phyloP scores from a whole-genome alignment of 2,888 invertebrate genomes.

The Subacronicta megacephala region DNA sequence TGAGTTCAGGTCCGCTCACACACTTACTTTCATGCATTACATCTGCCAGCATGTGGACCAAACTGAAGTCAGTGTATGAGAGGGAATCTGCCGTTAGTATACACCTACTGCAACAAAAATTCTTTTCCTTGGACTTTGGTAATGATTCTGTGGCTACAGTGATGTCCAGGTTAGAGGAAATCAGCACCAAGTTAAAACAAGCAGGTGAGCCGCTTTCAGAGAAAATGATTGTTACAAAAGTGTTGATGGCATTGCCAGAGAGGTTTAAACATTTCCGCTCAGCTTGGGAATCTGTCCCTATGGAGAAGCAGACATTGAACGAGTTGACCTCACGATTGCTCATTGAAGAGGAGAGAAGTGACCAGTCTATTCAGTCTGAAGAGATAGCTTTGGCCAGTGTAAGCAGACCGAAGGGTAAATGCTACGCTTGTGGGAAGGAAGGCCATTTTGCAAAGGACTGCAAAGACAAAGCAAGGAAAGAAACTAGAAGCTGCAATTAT shows the following conservation, averaged over 20 bases:
- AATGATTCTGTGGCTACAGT: no score
- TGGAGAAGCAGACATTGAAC: neutral
- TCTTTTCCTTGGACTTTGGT: no score
- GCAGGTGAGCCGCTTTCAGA: constrained; percentile 1
- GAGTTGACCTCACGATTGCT: neutral
- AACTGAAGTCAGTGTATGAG: no score
- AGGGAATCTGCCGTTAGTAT: no score
- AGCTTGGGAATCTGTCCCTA: constrained; percentile 3
- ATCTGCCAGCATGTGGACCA: no score
- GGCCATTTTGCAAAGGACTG: neutral
- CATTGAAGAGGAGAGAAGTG: constrained; percentile 7
- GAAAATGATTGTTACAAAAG: constrained; percentile 1
- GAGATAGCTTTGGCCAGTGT: neutral
- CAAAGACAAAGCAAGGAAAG: neutral
- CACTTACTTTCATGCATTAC: no score
- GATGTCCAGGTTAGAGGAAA: no score
- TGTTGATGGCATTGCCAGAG: neutral
- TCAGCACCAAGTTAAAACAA: constrained; percentile 1
- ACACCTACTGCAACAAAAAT: no score
- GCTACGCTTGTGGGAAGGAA: neutral
- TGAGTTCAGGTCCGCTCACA: no score
- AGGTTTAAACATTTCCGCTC: constrained; percentile 1
- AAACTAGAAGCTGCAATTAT: neutral
- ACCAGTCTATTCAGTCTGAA: neutral
- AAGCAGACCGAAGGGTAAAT: neutral